Base-by-base conservation (phyloP, 2,888 invertebrate genomes). In the Meghimatium bilineatum region DNA sequence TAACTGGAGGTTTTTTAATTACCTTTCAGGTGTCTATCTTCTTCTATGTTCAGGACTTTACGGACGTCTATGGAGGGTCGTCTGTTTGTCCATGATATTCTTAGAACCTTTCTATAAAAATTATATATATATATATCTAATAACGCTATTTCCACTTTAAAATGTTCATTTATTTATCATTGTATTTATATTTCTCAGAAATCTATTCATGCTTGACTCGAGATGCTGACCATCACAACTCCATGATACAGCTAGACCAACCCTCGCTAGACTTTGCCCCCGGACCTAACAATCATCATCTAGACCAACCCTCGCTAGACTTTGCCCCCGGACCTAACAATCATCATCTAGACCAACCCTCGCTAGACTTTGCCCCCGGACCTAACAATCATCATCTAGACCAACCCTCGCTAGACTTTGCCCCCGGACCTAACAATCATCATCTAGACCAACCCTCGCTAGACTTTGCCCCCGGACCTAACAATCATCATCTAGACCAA, bases 161-260 rank as follows among this genome's bases (percentile, higher is more conserved):
- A 8, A 44, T 44, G 44, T 56, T 56, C 20, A 56, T 34, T 34
- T 36, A 2, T 29, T 12, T 67, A 67, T 23, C 17, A 34, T 17
- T 23, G 5, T 38, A 0, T 71, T 3, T 38, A 23, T 38, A 38
- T 71, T 38, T 56, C 56, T 1, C 44, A 74, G 72, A 23, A 8
- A 20, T 26, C 26, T 38, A 71, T 23, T 26, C 71, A 26, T 23
- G 38, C 75, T 1, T 23, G 38, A 17, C 38, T 5, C 8, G 32
- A 20, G 32, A 29, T 32, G 5, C 23, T 10, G 32, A 32, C 23
- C 20, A 52, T 12, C 5, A 5, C 17, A 29, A 74, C 52, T 52
- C 74, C 17, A 52, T 74, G 74, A 74, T 74, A 52, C 74, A 52
- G n/a, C 74, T 74, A 32, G 74, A 74, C 44, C 20, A 20, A 3